Conservation (phyloP, 92 coral and sea anemone species). For the Pocillopora meandrina region DNA sequence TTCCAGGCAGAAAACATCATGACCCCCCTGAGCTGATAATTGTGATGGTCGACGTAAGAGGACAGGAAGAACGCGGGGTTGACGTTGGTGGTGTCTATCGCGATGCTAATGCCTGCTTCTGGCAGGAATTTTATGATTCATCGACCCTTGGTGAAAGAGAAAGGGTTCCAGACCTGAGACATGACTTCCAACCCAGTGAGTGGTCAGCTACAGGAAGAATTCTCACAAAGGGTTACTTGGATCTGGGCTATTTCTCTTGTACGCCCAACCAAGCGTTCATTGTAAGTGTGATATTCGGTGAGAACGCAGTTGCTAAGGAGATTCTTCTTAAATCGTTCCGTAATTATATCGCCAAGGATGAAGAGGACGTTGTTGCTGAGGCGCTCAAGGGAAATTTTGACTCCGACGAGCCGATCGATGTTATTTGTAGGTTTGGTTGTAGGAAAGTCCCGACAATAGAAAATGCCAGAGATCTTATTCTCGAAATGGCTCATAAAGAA, state of each 20-base stretch:
- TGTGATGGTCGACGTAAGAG: conserved; percentile 41
- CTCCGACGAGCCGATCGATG: conserved; percentile 38
- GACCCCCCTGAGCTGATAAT: conserved; percentile 24
- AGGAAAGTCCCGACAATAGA: conserved; percentile 21
- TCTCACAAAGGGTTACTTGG: conserved; percentile 37
- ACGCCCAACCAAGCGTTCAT: conserved; percentile 42
- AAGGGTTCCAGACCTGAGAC: conserved; percentile 50
- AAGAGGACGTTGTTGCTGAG: conserved; percentile 23
- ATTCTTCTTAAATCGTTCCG: conserved; percentile 13
- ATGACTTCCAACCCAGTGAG: conserved; percentile 42
- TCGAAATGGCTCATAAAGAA: conserved; percentile 47
- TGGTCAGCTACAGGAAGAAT: conserved; percentile 51
- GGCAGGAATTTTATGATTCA: conserved; percentile 49
- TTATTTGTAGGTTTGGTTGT: conserved; percentile 36
- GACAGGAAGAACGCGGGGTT: conserved; percentile 40
- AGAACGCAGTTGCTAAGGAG: conserved; percentile 14
- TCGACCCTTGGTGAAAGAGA: conserved; percentile 46
- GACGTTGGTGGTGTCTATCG: conserved; percentile 30
- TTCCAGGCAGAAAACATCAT: conserved; percentile 20
- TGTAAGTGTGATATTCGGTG: conserved; percentile 21
- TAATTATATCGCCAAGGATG: conserved; percentile 31
- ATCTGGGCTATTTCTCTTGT: conserved; percentile 37
- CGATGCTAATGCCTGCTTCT: conserved; percentile 43
- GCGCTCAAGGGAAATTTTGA: conserved; percentile 34
- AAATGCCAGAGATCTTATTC: conserved; percentile 9